Evolutionary conservation across 2,797 vertebrate genomes (phyloP).

Genomic region (Coreius guichenoti): DNA sequence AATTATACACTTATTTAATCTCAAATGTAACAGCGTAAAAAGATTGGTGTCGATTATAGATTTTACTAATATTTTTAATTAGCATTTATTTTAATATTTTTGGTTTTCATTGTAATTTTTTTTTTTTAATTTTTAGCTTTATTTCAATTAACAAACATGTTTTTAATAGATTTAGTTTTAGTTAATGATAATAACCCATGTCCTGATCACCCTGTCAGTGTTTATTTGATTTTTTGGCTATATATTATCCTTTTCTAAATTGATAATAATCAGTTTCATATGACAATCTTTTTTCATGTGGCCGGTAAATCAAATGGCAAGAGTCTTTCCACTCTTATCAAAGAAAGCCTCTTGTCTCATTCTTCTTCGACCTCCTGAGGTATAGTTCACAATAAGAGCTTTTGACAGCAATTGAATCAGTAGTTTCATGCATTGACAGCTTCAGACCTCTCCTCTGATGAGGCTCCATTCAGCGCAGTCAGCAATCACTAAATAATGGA

Average conservation of each 20-base stretch:
- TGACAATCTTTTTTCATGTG: conserved; percentile 35
- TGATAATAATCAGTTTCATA: neutral
- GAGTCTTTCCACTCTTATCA: conserved; percentile 70
- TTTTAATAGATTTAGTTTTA: neutral
- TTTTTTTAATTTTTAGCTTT: neutral
- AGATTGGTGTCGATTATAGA: neutral
- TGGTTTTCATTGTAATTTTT: neutral
- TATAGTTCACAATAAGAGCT: conserved; percentile 75
- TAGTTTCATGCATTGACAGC: conserved; percentile 82
- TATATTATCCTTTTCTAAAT: neutral
- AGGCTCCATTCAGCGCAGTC: conserved; percentile 73
- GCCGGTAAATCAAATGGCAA: conserved; percentile 64
- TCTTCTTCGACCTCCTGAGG: conserved; percentile 69
- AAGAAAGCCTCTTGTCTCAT: conserved; percentile 60
- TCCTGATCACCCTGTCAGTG: neutral
- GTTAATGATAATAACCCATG: neutral
- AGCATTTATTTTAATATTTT: neutral
- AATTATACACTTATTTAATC: neutral
- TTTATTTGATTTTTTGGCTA: neutral
- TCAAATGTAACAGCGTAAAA: neutral
- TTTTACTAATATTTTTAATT: neutral
- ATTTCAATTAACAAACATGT: neutral
- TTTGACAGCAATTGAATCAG: conserved; percentile 83
- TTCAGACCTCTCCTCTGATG: conserved; percentile 68
- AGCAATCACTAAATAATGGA: conserved; percentile 78